Base-by-base conservation (phyloP, 1,140 invertebrate genomes). In the Parapsyche elsis region DNA sequence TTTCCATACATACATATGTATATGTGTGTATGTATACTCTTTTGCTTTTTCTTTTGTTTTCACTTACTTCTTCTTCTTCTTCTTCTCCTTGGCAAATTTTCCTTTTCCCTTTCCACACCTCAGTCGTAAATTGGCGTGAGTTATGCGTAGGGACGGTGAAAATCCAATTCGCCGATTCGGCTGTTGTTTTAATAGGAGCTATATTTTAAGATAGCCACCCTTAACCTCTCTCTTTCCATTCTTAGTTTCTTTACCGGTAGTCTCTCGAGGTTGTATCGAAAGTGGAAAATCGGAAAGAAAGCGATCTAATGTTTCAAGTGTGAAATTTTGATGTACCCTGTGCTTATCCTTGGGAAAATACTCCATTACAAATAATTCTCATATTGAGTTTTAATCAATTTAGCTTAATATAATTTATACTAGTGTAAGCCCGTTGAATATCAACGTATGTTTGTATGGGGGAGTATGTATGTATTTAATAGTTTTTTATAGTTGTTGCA, bases 111-210 rank as follows among this genome's bases (percentile, higher is more conserved):
- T 16, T 61, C 57, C 57, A 9, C n/a, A 19, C 64, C 23, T 53
- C 10, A 30, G 9, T 67, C 64, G 64, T 67, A 67, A 67, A 67
- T 67, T 67, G 9, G 64, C 64, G 23, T 67, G 64, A 67, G 14
- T 67, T 67, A 67, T 67, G 19, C 64, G 64, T 24, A 67, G 19
- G 19, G 23, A 67, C 21, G 64, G 9, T 19, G 64, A 26, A 67
- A 67, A 67, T 67, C 21, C 64, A 23, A 67, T 67, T 67, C 49
- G 49, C 49, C 49, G 49, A 53, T 53, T 53, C 49, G 49, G 49
- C 49, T 53, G 10, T 53, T 53, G 49, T 53, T 53, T 53, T 53
- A 53, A 53, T 53, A 53, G 49, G 49, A 53, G 16, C 49, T 53
- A 53, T 53, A 53, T 53, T 53, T 53, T 53, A 12, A 53, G 16